phyloP scores from a whole-genome alignment of 2,113 vertebrate genomes.

The Paradoxurus hermaphroditus region DNA sequence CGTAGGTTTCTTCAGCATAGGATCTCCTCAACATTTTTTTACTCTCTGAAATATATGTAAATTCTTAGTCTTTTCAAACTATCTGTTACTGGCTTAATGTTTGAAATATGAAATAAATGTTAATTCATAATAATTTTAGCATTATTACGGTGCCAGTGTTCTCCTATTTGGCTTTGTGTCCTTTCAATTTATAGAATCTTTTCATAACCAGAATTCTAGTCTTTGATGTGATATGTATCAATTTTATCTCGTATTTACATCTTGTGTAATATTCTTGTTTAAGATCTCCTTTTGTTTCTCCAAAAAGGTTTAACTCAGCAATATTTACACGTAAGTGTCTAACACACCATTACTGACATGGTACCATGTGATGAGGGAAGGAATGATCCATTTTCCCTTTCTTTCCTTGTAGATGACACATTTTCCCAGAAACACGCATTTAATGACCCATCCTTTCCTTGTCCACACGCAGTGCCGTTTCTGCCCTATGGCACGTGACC shows the following conservation, averaged over 20 bases:
- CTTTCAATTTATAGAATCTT: neutral
- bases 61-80: neutral
- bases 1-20: neutral
- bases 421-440: neutral
- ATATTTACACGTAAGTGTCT: neutral
- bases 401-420: neutral
- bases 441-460: neutral
- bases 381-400: neutral
- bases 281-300: neutral
- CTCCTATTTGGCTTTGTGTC: neutral
- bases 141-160: neutral
- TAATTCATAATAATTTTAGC: neutral
- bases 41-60: neutral
- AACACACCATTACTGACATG: neutral
- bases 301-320: neutral
- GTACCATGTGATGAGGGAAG: neutral
- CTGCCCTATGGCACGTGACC: neutral
- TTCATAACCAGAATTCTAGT: neutral
- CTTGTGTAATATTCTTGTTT: neutral
- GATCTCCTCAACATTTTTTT: neutral
- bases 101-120: neutral
- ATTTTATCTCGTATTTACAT: neutral
- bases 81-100: neutral
- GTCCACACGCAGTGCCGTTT: neutral
- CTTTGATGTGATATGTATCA: neutral